Percentiles rank a stretch among this genome's conserved stretches.
Evolutionary conservation across 2,888 invertebrate genomes (phyloP).

Genomic region (Agrochola circellaris): DNA sequence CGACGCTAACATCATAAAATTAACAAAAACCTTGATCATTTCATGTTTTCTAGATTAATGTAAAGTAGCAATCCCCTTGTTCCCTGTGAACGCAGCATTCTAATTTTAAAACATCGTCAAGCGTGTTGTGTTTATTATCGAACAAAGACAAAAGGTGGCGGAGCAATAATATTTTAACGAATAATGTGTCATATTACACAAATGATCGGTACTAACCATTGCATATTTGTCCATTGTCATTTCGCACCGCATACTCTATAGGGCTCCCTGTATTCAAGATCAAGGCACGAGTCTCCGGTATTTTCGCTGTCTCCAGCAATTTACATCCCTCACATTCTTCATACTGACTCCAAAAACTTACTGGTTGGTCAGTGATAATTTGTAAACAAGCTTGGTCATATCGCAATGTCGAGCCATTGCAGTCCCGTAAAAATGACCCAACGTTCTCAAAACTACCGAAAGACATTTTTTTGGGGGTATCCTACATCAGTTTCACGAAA

Average conservation of each 20-base stretch:
- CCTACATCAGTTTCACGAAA: slow-evolving; percentile 72
- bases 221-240: slow-evolving; percentile 79
- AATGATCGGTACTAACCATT: slow-evolving; percentile 75
- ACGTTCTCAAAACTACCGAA: slow-evolving; percentile 83
- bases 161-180: slow-evolving; percentile 57
- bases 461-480: slow-evolving; percentile 75
- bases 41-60: not conserved
- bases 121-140: slow-evolving; percentile 22
- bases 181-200: slow-evolving; percentile 36
- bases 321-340: slow-evolving; percentile 86
- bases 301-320: slow-evolving; percentile 73
- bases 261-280: slow-evolving; percentile 82
- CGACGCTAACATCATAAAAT: not conserved
- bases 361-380: slow-evolving; percentile 76
- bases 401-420: slow-evolving; percentile 78
- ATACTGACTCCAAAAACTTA: slow-evolving; percentile 86
- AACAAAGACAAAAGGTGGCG: slow-evolving; percentile 57
- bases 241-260: slow-evolving; percentile 77
- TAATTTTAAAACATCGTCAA: slow-evolving; percentile 43
- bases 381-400: slow-evolving; percentile 88
- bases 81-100: slow-evolving; percentile 1
- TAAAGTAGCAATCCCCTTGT: not conserved
- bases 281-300: slow-evolving; percentile 71
- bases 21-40: not conserved
- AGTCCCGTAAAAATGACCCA: slow-evolving; percentile 81